Evolutionary conservation across 64 coral and sea anemone species (phyloP).

Genomic region (Montipora cactus): DNA sequence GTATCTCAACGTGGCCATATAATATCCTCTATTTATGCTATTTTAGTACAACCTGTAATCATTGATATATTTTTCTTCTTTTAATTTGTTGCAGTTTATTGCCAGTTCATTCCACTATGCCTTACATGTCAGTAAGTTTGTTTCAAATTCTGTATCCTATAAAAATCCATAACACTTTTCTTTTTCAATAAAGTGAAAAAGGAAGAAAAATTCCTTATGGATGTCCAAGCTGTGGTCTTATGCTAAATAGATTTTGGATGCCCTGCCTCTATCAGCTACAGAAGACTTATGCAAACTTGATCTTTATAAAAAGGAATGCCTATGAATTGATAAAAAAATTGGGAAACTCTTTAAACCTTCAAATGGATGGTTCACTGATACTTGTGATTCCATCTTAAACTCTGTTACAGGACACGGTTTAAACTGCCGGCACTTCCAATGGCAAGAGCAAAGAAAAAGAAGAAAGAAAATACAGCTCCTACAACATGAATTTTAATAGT

Average conservation of each 20-base stretch:
- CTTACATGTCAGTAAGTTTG: constrained; percentile 95
- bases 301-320: too few species aligned
- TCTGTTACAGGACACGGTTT: constrained; percentile 91
- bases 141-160: neutral
- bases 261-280: too few species aligned
- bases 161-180: neutral
- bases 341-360: too few species aligned
- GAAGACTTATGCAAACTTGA: too few species aligned
- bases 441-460: constrained; percentile 91
- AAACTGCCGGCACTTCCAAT: constrained; percentile 89
- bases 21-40: too few species aligned
- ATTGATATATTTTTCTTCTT: too few species aligned
- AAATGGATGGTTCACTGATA: too few species aligned
- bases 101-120: constrained; percentile 88
- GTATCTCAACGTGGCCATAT: too few species aligned
- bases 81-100: constrained; percentile 98
- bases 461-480: constrained; percentile 70
- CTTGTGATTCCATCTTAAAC: neutral
- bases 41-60: neutral
- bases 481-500: constrained; percentile 10
- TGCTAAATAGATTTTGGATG: too few species aligned
- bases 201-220: neutral
- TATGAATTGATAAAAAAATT: too few species aligned
- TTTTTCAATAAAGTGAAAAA: too few species aligned
- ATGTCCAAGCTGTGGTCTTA: too few species aligned